These are phyloP conservation scores for Pipistrellus pipistrellus DNA, from an alignment of 2,797 vertebrate species.

Conservation along the genomic window DNA sequence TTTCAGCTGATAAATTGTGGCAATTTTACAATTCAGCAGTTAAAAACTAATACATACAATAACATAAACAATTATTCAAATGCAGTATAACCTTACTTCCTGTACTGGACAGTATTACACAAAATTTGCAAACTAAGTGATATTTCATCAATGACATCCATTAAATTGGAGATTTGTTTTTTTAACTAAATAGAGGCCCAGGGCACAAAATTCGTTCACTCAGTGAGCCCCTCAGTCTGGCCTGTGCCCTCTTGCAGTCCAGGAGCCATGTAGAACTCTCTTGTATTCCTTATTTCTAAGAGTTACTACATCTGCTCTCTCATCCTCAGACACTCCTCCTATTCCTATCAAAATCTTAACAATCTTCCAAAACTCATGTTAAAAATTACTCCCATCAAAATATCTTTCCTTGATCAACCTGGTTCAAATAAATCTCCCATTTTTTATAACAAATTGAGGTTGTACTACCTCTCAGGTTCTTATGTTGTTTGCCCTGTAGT, in stretches of 20 bases:
- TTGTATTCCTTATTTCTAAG: slow-evolving; percentile 46
- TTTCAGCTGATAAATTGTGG: slow-evolving; percentile 39
- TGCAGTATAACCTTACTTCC: background rate
- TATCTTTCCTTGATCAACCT: background rate
- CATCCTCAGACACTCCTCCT: slow-evolving; percentile 22
- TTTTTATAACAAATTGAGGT: slow-evolving; percentile 16
- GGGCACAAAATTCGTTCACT: too few relatives aligned
- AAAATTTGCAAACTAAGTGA: slow-evolving; percentile 50
- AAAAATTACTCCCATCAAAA: slow-evolving; percentile 38
- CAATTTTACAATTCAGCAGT: slow-evolving; percentile 54
- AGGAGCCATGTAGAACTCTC: background rate
- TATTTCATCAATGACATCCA: slow-evolving; percentile 33
- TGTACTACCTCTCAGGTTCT: slow-evolving; percentile 18
- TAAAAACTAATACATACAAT: slow-evolving; percentile 28
- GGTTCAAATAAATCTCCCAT: slow-evolving; percentile 7
- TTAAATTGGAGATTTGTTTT: background rate
- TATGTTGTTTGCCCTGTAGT: background rate
- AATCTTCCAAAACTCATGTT: slow-evolving; percentile 21
- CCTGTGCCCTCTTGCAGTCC: too few relatives aligned
- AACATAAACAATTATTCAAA: slow-evolving; percentile 61
- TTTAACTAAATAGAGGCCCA: background rate
- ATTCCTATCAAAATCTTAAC: slow-evolving; percentile 39
- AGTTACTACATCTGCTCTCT: background rate
- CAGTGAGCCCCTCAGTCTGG: too few relatives aligned
- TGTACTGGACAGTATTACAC: background rate